A percentile compares a stretch with the other conserved stretches of the same genome.
phyloP scores from a whole-genome alignment of 2,113 vertebrate genomes.

The Corvus moneduloides region DNA sequence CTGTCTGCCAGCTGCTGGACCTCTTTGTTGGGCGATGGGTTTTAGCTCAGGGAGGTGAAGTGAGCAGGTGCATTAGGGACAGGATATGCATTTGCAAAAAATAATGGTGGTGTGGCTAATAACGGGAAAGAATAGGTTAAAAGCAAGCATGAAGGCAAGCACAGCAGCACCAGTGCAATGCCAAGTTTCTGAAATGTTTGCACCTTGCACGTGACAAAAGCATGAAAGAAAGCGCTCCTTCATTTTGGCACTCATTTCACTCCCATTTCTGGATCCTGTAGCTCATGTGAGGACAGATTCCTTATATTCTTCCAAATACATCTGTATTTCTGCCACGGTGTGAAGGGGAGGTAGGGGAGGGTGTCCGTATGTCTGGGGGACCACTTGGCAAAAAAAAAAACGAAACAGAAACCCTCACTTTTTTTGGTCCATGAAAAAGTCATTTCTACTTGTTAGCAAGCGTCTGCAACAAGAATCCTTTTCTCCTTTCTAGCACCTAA shows the following conservation, averaged over 20 bases:
- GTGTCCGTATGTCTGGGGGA: fast-evolving
- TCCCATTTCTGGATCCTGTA: neutral
- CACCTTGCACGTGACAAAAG: neutral
- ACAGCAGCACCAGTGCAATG: neutral
- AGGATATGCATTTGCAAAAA: neutral
- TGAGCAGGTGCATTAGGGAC: constrained; percentile 33
- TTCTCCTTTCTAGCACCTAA: constrained; percentile 45
- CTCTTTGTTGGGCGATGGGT: neutral
- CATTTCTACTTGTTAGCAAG: constrained; percentile 19
- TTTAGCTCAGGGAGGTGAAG: neutral
- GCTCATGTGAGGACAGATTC: neutral
- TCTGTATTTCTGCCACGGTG: neutral
- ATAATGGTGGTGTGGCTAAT: neutral
- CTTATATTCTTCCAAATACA: neutral
- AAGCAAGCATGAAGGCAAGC: neutral
- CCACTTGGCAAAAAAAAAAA: neutral
- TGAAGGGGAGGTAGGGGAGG: neutral
- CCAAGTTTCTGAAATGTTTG: neutral
- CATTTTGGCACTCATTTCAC: neutral
- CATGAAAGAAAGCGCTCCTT: neutral
- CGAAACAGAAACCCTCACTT: neutral
- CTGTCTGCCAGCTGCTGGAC: neutral
- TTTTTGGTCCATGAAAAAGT: neutral
- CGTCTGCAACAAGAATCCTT: neutral
- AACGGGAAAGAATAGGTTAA: neutral